Evolutionary conservation across 2,797 vertebrate species (phyloP).

Genomic region (Epinephelus coioides): DNA sequence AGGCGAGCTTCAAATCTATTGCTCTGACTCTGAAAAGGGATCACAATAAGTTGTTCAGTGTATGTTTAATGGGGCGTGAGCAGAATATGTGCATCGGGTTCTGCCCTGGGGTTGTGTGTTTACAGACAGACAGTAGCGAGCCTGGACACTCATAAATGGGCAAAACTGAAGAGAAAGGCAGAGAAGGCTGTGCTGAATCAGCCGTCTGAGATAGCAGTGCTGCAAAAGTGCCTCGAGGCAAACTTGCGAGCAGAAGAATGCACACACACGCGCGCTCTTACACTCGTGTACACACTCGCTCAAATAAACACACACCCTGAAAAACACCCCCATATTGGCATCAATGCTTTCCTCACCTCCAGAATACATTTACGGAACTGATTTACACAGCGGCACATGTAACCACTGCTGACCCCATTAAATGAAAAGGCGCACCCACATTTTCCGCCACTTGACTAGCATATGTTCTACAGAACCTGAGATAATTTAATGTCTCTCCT

Average conservation of each 20-base stretch:
- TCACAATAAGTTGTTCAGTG: constrained; percentile 60
- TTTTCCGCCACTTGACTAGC: constrained; percentile 75
- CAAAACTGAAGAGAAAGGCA: constrained; percentile 46
- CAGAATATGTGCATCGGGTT: constrained; percentile 50
- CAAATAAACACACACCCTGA: constrained; percentile 33
- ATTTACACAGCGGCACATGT: constrained; percentile 48
- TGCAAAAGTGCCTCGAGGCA: constrained; percentile 58
- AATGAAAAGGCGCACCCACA: constrained; percentile 59
- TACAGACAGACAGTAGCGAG: constrained; percentile 67
- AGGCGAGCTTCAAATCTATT: constrained; percentile 31
- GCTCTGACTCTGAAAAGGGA: constrained; percentile 52
- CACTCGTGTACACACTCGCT: constrained; percentile 14
- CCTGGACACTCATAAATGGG: constrained; percentile 66
- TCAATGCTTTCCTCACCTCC: constrained; percentile 22
- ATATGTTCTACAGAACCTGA: constrained; percentile 63
- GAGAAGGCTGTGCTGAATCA: constrained; percentile 74
- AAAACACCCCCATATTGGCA: constrained; percentile 35
- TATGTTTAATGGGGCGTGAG: constrained; percentile 75
- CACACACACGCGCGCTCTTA: background rate
- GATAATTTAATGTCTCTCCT: constrained; percentile 69
- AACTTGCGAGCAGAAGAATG: constrained; percentile 47
- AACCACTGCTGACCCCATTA: constrained; percentile 67
- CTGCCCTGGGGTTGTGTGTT: constrained; percentile 72
- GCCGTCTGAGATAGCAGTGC: constrained; percentile 54
- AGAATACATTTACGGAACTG: constrained; percentile 35